Conservation (phyloP, 2,888 invertebrate species). For the Creontiades dilutus region DNA sequence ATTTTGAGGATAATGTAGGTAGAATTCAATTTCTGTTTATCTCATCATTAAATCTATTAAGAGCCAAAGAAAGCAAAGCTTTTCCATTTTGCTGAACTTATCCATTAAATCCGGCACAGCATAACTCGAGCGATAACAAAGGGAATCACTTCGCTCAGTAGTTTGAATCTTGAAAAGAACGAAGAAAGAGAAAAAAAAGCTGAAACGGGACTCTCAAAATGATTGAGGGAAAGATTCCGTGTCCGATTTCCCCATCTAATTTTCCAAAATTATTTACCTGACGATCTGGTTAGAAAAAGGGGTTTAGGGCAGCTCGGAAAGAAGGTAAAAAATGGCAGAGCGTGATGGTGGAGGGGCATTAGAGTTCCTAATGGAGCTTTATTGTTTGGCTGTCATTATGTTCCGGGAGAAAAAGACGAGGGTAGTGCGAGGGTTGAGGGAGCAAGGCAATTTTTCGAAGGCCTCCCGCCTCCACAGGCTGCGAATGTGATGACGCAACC, state of each 20-base stretch:
- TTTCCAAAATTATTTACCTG: slow-evolving; percentile 32
- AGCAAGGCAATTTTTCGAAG: background rate
- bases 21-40: too few species aligned
- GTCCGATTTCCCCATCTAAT: slow-evolving; percentile 15
- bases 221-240: slow-evolving; percentile 26
- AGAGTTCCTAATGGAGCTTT: slow-evolving; percentile 37
- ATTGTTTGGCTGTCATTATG: slow-evolving; percentile 53
- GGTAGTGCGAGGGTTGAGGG: background rate
- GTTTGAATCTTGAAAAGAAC: background rate
- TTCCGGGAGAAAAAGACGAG: background rate
- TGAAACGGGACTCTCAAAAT: background rate
- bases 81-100: background rate
- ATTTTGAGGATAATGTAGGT: too few species aligned
- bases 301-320: background rate
- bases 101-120: background rate
- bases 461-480: background rate
- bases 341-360: slow-evolving; percentile 34
- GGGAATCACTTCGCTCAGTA: background rate
- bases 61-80: too few species aligned
- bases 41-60: too few species aligned
- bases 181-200: background rate
- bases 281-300: background rate
- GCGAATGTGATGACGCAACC: background rate
- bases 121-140: background rate
- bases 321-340: background rate